These are phyloP conservation scores for Pseudorectes ferrugineus DNA, from an alignment of 2,113 vertebrate species.

Conservation along the genomic window DNA sequence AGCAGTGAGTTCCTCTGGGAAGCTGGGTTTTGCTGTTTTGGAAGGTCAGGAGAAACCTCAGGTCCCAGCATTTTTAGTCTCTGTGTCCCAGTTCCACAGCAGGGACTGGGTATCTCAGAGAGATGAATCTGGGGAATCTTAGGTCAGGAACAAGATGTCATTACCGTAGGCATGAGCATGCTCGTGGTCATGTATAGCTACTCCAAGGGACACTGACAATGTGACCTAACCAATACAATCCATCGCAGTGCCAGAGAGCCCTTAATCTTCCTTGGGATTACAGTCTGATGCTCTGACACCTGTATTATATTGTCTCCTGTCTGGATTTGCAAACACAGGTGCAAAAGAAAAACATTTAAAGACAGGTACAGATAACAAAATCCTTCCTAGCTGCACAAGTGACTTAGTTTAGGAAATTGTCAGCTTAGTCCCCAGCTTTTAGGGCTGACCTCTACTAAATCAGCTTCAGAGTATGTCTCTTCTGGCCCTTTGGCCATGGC, in stretches of 20 bases:
- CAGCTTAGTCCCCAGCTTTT: not conserved
- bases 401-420: not conserved
- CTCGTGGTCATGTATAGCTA: accelerated
- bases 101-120: not conserved
- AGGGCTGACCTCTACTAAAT: not conserved
- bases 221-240: not conserved
- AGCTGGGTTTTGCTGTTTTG: not conserved
- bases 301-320: not conserved
- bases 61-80: not conserved
- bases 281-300: not conserved
- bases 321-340: not conserved
- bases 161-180: not conserved
- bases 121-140: not conserved
- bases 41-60: not conserved
- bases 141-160: not conserved
- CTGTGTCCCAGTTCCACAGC: not conserved
- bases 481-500: not conserved
- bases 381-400: not conserved
- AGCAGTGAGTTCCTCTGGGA: not conserved
- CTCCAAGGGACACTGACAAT: not conserved
- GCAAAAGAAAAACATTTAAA: not conserved
- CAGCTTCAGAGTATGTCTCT: not conserved
- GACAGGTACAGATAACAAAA: not conserved
- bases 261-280: not conserved
- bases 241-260: not conserved